Base-by-base conservation (phyloP, 2,797 vertebrate species). In the Sitta carolinensis region DNA sequence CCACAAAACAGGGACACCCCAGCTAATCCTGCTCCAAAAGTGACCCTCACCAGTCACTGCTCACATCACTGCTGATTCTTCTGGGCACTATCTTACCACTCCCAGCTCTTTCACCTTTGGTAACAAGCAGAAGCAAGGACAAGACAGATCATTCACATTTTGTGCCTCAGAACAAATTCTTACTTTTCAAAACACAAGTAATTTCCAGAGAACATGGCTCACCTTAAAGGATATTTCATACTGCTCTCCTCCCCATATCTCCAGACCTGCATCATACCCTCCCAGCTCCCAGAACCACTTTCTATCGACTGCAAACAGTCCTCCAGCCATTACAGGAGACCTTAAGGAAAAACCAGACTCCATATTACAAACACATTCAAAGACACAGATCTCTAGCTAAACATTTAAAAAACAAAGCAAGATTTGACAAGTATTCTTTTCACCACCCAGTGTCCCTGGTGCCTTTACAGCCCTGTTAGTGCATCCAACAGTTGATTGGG, bases 171-270 rank as follows among this genome's bases (percentile, higher is more conserved):
- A 93, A 83, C 67, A 92, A 92, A 54, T 93, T 94, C 74, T 92
- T 88, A 80, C 79, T 96, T 87, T 94, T 82, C 47, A 82, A 86
- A 86, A 83, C 66, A 94, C 58, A 86, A 91, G 79, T 83, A 93
- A 82, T 68, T 89, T 92, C 89, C 48, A 64, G 90, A 90, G 88
- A 84, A 96, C 45, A 19, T n/a, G 74, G 94, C 98, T 98, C 97
- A 99, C 99, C 99, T 99, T 99, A 97, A 99, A 99, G 8, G 99
- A 99, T 97, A 99, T 99, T 98, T 99, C 99, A 38, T 99, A 99
- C 94, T 99, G 99, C 76, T 99, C 99, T 97, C 99, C 99, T 97
- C 99, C 99, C 99, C 99, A 99, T 97, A 99, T 99, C 97, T 99
- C 99, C 97, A 99, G 98, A 75, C 99, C 99, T 10, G 98, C 98